These are phyloP conservation scores for Timandra comae DNA, from an alignment of 2,888 invertebrate genomes.

Conservation along the genomic window DNA sequence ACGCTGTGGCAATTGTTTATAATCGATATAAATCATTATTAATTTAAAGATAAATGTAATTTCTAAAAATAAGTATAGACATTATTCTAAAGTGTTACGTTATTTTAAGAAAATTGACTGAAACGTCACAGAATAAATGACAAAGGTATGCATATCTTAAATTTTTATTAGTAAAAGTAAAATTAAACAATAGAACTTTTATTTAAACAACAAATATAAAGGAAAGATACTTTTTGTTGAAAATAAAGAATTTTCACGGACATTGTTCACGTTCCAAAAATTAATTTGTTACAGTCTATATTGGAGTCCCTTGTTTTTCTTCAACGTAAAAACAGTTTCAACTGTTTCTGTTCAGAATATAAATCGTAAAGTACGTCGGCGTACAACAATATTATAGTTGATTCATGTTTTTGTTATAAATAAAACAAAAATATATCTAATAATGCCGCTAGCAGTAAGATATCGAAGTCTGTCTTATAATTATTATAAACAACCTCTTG, in stretches of 20 bases:
- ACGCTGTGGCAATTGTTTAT: no score
- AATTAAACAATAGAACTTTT: slow-evolving; percentile 1
- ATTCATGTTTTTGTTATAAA: slow-evolving; percentile 7
- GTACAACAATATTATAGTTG: slow-evolving; percentile 5
- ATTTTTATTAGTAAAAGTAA: neutral
- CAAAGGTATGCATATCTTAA: no score
- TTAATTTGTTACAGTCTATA: slow-evolving; percentile 8
- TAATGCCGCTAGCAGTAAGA: no score
- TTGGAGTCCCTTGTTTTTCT: no score
- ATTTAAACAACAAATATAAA: neutral
- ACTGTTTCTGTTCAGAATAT: neutral
- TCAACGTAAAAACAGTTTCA: neutral
- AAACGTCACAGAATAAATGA: no score
- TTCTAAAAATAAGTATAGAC: no score
- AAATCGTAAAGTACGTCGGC: no score
- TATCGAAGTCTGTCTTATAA: slow-evolving; percentile 5
- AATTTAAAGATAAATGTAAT: no score
- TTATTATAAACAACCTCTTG: slow-evolving; percentile 8
- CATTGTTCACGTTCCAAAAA: slow-evolving; percentile 20
- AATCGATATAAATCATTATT: no score
- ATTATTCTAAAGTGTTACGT: no score
- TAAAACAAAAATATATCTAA: slow-evolving; percentile 3
- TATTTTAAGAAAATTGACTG: no score
- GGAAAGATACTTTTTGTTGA: no score
- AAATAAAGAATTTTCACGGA: slow-evolving; percentile 19